Evolutionary conservation across 2,113 vertebrate species (phyloP), one percentile per base, ranked within the genome.

Genomic region (Diphyllodes magnificus): DNA sequence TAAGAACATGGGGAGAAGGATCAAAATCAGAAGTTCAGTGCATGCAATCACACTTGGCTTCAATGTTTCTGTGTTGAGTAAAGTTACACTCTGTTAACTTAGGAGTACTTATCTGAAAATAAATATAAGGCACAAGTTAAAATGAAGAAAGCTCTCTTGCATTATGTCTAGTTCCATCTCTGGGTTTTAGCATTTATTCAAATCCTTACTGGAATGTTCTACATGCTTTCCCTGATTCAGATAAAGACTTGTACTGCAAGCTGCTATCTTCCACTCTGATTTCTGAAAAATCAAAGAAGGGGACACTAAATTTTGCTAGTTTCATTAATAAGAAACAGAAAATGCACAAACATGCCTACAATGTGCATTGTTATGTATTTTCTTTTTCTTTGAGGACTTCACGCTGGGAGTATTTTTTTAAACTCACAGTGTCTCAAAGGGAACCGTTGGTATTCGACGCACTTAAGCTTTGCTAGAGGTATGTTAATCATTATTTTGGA

Each of bases 401-500:
- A 70, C 9, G 39, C 5, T 23, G 31, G 25, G 44, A 79, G 30
- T 11, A 19, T 50, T 64, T 82, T 89, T 79, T 79, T 57, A 56
- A 81, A 91, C 45, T 75, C 49, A 13, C 7, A 27, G 19, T 27
- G 18, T 63, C 56, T 78, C 27, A 81, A 81, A 86, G 33, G 27
- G 23, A 84, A 54, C n/a, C 49, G 57, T 1, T 64, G 66, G 57
- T 37, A 93, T 83, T 70, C 42, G 15, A 51, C 0, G 0, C 30
- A 73, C 8, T 66, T 64, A 13, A 47, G 64, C 79, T 90, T 85
- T 72, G 59, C 53, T 88, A 88, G 57, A 61, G 82, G 59, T 65
- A 88, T 42, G 85, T 95, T 94, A 96, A 96, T 92, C 40, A 93
- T 91, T 96, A 63, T 86, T 94, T 86, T 73, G 35, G 42, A 83